Conservation (phyloP, 2,888 invertebrate species). For the Chloroclysta siterata region DNA sequence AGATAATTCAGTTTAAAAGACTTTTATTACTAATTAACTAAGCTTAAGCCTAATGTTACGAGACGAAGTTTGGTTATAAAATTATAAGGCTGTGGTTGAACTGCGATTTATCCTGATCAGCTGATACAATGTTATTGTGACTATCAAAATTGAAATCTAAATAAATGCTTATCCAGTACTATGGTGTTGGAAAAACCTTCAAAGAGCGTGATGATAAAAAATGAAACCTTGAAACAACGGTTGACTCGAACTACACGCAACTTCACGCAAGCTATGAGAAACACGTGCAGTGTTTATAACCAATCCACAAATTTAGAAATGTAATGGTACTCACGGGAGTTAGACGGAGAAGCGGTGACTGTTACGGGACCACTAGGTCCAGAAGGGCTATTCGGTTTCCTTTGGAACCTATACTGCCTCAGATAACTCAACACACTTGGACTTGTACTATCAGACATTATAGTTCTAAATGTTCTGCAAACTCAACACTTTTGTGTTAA, state of each 20-base stretch:
- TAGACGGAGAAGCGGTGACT: constrained; percentile 67
- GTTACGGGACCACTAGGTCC: constrained; percentile 65
- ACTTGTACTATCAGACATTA: constrained; percentile 80
- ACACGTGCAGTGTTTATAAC: constrained; percentile 51
- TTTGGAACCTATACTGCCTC: constrained; percentile 89
- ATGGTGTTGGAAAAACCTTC: constrained; percentile 12
- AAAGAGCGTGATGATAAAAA: constrained; percentile 41
- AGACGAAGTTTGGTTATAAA: constrained; percentile 24
- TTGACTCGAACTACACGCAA: constrained; percentile 51
- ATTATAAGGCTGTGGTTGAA: constrained; percentile 26
- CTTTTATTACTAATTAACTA: not conserved
- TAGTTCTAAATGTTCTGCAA: constrained; percentile 46
- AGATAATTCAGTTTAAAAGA: not conserved
- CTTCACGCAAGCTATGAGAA: constrained; percentile 29
- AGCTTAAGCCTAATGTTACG: not conserved
- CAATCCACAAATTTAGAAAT: constrained; percentile 14
- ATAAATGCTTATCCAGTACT: not conserved
- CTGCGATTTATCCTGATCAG: constrained; percentile 29
- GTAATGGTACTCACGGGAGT: constrained; percentile 67
- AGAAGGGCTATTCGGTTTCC: constrained; percentile 78
- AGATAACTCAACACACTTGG: constrained; percentile 87
- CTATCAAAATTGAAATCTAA: constrained; percentile 3
- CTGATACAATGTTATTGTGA: constrained; percentile 32
- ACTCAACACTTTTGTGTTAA: constrained; percentile 39
- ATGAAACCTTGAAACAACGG: constrained; percentile 53